Evolutionary conservation across 2,113 vertebrate genomes (phyloP), one percentile per base, ranked within the genome.

Genomic region (Plecotus auritus): DNA sequence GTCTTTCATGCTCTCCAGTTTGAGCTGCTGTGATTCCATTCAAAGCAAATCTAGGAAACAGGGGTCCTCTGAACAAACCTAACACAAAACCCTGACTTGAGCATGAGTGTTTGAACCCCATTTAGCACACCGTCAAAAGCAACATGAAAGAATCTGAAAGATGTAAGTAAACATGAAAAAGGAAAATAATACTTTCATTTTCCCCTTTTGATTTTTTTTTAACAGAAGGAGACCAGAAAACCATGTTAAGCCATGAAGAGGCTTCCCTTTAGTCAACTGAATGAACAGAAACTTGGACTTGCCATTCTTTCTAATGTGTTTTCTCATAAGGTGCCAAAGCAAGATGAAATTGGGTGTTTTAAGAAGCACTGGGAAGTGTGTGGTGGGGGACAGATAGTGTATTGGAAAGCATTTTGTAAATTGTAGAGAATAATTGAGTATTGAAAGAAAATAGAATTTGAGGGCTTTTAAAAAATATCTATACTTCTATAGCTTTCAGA

Each of bases 121-220:
- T 26, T 32, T 37, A 56, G 40, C 18, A 42, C 49, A 49, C 32
- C 10, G 67, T 59, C 40, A 85, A 35, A 14, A 64, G 26, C 40
- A 9, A 18, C 51, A 51, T 20, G 16, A 61, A 22, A 26, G 42
- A 72, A 77, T 83, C 54, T 54, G 54, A 84, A 80, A 51, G 56
- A 80, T n/a, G 37, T 37, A 51, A 49, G 61, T 40, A 95, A 73
- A 70, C 13, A 11, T 11, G 14, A 51, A 49, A 70, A 85, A 70
- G n/a, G 30, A 51, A 89, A 89, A 80, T 20, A 66, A 72, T 5
- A 49, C 9, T 85, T 93, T 80, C 2, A 64, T 78, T 88, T 81
- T 45, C 9, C 35, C 18, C 26, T 82, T 64, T 45, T 35, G n/a
- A 54, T 73, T 89, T 72, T 91, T 81, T 87, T 93, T 91, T 73